Evolutionary conservation across 2,888 invertebrate species (phyloP).

Genomic region (Aleiodes testaceus): DNA sequence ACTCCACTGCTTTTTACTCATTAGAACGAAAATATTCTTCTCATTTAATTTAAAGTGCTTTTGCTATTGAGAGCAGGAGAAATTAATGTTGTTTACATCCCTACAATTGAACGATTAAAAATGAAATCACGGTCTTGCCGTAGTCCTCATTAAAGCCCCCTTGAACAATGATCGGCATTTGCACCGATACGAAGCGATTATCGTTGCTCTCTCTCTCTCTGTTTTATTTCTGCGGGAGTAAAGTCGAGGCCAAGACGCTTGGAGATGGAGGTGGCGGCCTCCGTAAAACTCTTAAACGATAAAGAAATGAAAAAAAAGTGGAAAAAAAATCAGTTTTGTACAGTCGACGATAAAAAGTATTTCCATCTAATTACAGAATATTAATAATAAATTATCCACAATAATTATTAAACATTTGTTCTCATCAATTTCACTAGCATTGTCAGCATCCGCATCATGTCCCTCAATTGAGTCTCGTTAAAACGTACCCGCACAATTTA

Average conservation of each 20-base stretch:
- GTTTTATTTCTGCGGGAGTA: constrained; percentile 27
- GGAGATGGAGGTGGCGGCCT: constrained; percentile 42
- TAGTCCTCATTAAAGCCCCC: constrained; percentile 20
- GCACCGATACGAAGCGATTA: constrained; percentile 44
- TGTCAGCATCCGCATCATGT: constrained; percentile 27
- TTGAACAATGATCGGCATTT: constrained; percentile 37
- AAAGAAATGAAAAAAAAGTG: neutral
- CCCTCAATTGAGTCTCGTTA: constrained; percentile 26
- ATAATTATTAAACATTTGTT: constrained; percentile 1
- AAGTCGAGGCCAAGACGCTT: constrained; percentile 48
- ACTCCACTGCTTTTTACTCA: too few species aligned
- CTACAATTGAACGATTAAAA: neutral
- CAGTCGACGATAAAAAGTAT: constrained; percentile 9
- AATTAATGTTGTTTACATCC: neutral
- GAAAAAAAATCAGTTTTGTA: neutral
- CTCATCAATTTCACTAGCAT: neutral
- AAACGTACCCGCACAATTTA: constrained; percentile 40
- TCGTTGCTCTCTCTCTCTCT: constrained; percentile 30
- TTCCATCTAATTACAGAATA: neutral
- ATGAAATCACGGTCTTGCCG: constrained; percentile 2
- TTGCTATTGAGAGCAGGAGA: too few species aligned
- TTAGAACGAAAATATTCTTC: too few species aligned
- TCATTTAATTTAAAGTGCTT: too few species aligned
- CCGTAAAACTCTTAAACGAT: constrained; percentile 26
- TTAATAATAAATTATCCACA: neutral